Evolutionary conservation across 2,888 invertebrate genomes (phyloP).

Genomic region (Gnatocerus cornutus): DNA sequence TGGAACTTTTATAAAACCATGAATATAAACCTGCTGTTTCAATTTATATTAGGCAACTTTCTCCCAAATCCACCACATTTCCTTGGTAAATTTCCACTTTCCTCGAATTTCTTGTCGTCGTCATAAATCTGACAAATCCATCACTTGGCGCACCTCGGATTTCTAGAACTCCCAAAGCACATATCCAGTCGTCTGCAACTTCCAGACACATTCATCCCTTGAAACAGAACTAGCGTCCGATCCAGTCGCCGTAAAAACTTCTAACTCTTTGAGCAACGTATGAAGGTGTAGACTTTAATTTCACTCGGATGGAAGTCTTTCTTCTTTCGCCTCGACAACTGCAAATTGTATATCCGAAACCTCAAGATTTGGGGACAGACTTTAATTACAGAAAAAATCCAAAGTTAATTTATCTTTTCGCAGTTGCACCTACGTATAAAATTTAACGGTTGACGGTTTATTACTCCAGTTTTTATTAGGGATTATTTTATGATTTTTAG

Average conservation of each 20-base stretch:
- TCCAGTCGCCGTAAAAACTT: slow-evolving; percentile 55
- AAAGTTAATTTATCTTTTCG: slow-evolving; percentile 14
- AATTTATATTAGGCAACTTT: slow-evolving; percentile 5
- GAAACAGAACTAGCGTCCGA: slow-evolving; percentile 51
- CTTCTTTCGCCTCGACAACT: slow-evolving; percentile 46
- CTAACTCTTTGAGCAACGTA: slow-evolving; percentile 56
- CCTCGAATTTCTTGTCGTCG: background rate
- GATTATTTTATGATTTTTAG: slow-evolving; percentile 23
- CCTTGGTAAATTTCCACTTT: slow-evolving; percentile 2
- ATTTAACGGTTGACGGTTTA: slow-evolving; percentile 26
- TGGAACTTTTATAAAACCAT: background rate
- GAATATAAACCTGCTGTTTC: background rate
- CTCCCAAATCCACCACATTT: slow-evolving; percentile 1
- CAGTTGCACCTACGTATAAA: slow-evolving; percentile 11
- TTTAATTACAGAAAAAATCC: no score
- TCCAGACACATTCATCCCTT: slow-evolving; percentile 57
- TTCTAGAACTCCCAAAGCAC: slow-evolving; percentile 12
- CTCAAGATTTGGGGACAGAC: no score
- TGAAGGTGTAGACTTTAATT: slow-evolving; percentile 59
- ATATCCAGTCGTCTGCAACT: slow-evolving; percentile 42
- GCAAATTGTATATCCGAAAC: slow-evolving; percentile 19
- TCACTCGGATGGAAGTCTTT: slow-evolving; percentile 54
- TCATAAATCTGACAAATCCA: slow-evolving; percentile 26
- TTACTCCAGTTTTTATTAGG: slow-evolving; percentile 31
- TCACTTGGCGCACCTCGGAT: slow-evolving; percentile 15